Evolutionary conservation across 2,797 vertebrate genomes (phyloP), one percentile per base, ranked within the genome.

Genomic region (Neopelma chrysocephalum): DNA sequence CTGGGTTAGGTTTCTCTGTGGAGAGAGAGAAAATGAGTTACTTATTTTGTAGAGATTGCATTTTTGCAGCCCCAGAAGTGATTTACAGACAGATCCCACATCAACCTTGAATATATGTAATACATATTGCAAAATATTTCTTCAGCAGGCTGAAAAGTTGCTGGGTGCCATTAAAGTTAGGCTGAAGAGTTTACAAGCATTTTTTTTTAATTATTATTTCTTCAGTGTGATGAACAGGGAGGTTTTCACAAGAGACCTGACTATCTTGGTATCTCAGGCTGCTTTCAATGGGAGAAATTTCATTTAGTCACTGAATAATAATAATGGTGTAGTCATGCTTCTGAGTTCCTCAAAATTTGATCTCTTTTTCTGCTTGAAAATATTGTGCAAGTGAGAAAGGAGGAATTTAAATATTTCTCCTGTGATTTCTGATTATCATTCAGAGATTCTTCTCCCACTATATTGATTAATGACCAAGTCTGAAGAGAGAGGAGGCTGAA

Each of bases 21-120:
- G 81, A 94, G 53, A 89, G 53, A 89, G 66, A 91, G 47, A 75
- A 95, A 91, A 89, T 57, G 6, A 89, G 70, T 88, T 91, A 68
- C n/a, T 88, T 89, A 18, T 86, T 94, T 94, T 92, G 54, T 86
- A 86, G 54, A 76, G 45, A 43, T 82, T 89, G 50, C 34, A 42
- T 72, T 94, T 92, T 82, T 94, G 51, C 48, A 60, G 68, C 80
- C 82, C 80, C 54, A 69, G 47, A 73, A 90, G 40, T 88, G 61
- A 83, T 94, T 91, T 94, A 78, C 45, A 50, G 76, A 70, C 25
- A 86, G 60, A 91, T 61, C 32, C 16, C 50, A 70, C 42, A 21
- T 65, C 47, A 25, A 62, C 26, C n/a, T 64, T 45, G 51, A 65
- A 45, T 64, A 27, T 78, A 14, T 73, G 26, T 80, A 56, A 66